Evolutionary conservation across 2,888 invertebrate genomes (phyloP).

Genomic region (Abrostola triplasia): DNA sequence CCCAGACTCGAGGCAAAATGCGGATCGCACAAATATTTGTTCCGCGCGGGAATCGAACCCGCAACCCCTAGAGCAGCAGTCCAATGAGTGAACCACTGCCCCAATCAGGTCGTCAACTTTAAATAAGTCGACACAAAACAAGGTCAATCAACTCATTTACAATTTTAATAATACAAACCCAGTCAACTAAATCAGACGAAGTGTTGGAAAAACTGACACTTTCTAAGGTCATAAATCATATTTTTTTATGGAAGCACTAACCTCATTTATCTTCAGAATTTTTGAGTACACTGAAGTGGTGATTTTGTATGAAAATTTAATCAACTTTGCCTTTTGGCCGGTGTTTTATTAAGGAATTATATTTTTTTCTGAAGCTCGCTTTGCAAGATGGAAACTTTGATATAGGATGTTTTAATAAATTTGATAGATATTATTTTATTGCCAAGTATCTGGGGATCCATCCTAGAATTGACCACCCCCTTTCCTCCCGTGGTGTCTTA

Average conservation of each 20-base stretch:
- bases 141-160: slow-evolving; percentile 9
- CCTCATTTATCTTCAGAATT: slow-evolving; percentile 23
- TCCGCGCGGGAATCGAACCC: no score
- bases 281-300: slow-evolving; percentile 13
- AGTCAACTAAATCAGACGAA: slow-evolving; percentile 17
- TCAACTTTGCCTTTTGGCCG: not conserved
- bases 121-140: not conserved
- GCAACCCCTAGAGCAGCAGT: no score
- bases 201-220: slow-evolving; percentile 25
- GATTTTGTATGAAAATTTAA: slow-evolving; percentile 29
- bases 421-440: no score
- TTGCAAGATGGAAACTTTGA: no score
- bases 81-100: no score
- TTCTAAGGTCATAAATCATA: slow-evolving; percentile 33
- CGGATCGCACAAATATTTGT: no score
- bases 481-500: no score
- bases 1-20: no score
- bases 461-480: no score
- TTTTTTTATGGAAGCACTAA: slow-evolving; percentile 2
- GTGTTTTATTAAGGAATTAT: not conserved
- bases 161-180: slow-evolving; percentile 18
- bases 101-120: no score
- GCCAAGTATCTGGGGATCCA: no score
- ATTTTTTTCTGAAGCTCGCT: not conserved
- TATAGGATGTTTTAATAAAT: no score